Conservation (phyloP, 2,797 vertebrate species). For the Staurois parvus region DNA sequence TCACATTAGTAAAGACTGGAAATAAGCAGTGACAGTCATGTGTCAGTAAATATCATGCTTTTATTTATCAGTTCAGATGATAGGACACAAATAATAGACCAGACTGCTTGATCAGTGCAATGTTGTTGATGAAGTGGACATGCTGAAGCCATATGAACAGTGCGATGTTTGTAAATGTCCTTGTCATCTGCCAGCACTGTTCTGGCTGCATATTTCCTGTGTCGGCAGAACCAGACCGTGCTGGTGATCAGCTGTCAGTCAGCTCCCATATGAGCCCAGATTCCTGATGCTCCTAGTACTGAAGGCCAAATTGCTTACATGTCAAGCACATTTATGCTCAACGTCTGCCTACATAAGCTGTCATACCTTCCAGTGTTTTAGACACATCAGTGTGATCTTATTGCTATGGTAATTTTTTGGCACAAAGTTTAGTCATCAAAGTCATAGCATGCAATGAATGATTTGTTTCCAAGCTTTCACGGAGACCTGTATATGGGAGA, state of each 20-base stretch:
- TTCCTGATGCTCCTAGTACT: not conserved
- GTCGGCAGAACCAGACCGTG: slow-evolving; percentile 7
- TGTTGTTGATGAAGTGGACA: not conserved
- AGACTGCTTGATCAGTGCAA: slow-evolving; percentile 10
- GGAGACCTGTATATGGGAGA: no score
- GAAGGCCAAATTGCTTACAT: not conserved
- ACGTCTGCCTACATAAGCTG: not conserved
- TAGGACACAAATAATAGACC: not conserved
- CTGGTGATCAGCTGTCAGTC: slow-evolving; percentile 21
- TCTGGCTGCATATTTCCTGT: slow-evolving; percentile 8
- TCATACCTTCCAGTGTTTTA: not conserved
- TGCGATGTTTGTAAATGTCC: not conserved
- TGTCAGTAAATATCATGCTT: slow-evolving; percentile 5
- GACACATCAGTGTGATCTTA: not conserved
- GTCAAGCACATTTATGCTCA: not conserved
- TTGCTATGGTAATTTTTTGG: no score
- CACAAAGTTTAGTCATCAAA: no score
- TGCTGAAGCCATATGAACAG: slow-evolving; percentile 11
- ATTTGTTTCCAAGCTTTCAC: no score
- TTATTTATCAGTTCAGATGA: slow-evolving; percentile 11
- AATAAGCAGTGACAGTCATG: slow-evolving; percentile 24
- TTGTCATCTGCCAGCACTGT: slow-evolving; percentile 10
- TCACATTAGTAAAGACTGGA: slow-evolving; percentile 34
- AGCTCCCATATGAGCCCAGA: not conserved
- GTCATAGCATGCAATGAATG: no score